phyloP scores from a whole-genome alignment of 2,888 invertebrate genomes.

The Diaperis boleti region DNA sequence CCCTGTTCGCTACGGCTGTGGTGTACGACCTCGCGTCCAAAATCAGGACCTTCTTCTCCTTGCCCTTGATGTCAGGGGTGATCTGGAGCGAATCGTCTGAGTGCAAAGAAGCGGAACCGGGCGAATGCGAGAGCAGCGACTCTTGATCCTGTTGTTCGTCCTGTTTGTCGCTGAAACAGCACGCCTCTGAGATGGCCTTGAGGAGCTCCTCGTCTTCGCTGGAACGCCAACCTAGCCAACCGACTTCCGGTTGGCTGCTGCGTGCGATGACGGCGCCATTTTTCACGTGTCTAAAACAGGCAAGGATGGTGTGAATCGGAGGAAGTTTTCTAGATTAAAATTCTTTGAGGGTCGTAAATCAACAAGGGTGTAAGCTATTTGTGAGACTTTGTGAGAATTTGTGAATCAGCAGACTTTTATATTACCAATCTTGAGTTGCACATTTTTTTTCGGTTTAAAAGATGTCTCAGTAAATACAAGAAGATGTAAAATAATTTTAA shows the following conservation, averaged over 20 bases:
- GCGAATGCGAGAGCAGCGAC: constrained; percentile 56
- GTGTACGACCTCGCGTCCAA: constrained; percentile 97
- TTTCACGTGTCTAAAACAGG: constrained; percentile 74
- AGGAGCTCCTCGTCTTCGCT: constrained; percentile 90
- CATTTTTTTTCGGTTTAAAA: too few species aligned
- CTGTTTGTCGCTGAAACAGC: constrained; percentile 76
- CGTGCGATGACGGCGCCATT: constrained; percentile 95
- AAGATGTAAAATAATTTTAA: too few species aligned
- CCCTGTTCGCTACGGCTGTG: constrained; percentile 95
- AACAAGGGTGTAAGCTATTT: too few species aligned
- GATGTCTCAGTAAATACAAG: too few species aligned
- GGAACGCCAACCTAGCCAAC: constrained; percentile 95
- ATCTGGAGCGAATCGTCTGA: constrained; percentile 61
- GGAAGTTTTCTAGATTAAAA: neutral
- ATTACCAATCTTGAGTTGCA: too few species aligned
- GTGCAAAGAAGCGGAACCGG: constrained; percentile 58
- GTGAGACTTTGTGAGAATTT: neutral
- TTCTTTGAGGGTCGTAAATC: neutral
- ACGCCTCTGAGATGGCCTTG: constrained; percentile 85
- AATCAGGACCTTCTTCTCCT: constrained; percentile 76
- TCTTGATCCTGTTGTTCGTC: constrained; percentile 47
- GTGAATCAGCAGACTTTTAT: too few species aligned
- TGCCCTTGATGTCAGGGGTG: constrained; percentile 51
- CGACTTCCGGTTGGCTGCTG: constrained; percentile 95
- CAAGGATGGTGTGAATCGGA: neutral